These are phyloP conservation scores for Pipistrellus nathusii DNA, from an alignment of 2,797 vertebrate species.

Conservation along the genomic window DNA sequence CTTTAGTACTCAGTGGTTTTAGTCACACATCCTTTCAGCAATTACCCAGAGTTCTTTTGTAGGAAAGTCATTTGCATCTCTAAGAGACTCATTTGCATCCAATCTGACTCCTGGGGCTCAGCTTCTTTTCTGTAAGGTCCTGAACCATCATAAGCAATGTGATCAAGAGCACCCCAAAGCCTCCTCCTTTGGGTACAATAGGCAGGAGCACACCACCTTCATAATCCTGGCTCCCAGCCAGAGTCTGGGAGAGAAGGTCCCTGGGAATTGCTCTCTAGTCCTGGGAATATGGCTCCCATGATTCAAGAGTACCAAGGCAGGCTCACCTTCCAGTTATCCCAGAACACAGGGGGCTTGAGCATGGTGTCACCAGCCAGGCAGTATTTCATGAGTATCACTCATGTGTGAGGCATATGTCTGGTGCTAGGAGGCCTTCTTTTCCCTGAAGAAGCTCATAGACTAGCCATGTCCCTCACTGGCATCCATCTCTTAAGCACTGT, in stretches of 20 bases:
- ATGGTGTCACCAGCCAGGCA: background rate
- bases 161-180: background rate
- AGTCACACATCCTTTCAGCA: constrained; percentile 51
- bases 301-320: background rate
- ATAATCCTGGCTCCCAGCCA: background rate
- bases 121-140: background rate
- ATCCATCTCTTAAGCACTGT: background rate
- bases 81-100: constrained; percentile 67
- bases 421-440: background rate
- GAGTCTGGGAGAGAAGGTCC: background rate
- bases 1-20: constrained; percentile 18
- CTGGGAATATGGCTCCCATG: background rate
- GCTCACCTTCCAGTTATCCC: background rate
- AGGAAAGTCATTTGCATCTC: constrained; percentile 71
- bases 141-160: background rate
- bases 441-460: background rate
- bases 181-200: background rate
- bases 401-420: background rate
- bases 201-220: background rate
- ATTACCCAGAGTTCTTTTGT: constrained; percentile 43
- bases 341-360: background rate
- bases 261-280: background rate
- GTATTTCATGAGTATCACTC: background rate
- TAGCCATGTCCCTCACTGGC: background rate
- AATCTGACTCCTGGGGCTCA: background rate